These are phyloP conservation scores for Polypedilum pembai DNA, from an alignment of 1,140 invertebrate species.

Conservation along the genomic window DNA sequence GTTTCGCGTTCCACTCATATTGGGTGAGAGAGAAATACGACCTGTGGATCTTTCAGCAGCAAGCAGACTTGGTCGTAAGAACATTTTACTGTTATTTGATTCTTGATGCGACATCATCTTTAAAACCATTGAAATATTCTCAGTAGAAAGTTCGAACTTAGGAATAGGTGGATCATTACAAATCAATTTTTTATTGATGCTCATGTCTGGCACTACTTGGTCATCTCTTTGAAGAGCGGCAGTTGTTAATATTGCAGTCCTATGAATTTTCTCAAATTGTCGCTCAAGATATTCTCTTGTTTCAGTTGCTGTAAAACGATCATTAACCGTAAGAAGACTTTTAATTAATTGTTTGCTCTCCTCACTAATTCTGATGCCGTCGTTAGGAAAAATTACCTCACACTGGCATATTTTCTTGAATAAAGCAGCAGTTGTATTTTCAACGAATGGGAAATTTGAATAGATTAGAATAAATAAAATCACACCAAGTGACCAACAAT, in stretches of 20 bases:
- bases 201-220: background rate
- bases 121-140: background rate
- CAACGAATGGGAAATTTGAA: slow-evolving; percentile 82
- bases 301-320: slow-evolving; percentile 28
- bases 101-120: background rate
- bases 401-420: slow-evolving; percentile 69
- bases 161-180: background rate
- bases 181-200: background rate
- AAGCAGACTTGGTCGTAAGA: background rate
- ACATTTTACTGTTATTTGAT: background rate
- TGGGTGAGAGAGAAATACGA: background rate
- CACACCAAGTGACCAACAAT: slow-evolving; percentile 81
- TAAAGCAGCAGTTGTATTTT: slow-evolving; percentile 66
- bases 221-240: background rate
- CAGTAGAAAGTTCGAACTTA: background rate
- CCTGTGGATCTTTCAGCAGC: background rate
- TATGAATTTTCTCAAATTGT: slow-evolving; percentile 24
- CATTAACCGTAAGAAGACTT: background rate
- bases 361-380: slow-evolving; percentile 36
- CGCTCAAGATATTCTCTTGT: background rate
- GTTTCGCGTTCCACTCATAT: background rate
- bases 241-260: background rate
- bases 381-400: slow-evolving; percentile 59
- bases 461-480: slow-evolving; percentile 79
- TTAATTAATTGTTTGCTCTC: slow-evolving; percentile 15